These are phyloP conservation scores for Halcyon malimbica DNA, from an alignment of 2,113 vertebrate genomes.

Conservation along the genomic window DNA sequence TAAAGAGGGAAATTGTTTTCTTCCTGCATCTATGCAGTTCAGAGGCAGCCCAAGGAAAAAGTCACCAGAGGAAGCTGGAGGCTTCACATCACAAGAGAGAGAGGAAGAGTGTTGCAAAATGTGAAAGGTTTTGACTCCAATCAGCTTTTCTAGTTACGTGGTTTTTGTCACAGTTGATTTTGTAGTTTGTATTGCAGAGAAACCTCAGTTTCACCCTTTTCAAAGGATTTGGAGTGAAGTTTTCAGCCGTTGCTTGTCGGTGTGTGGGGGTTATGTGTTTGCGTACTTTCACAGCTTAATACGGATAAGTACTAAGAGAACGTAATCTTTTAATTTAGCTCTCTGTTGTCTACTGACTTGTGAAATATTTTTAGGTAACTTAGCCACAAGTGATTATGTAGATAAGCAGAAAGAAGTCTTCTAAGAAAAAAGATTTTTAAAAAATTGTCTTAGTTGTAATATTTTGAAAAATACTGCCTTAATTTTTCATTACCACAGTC, in stretches of 20 bases:
- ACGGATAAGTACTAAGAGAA: not conserved
- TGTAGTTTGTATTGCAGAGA: not conserved
- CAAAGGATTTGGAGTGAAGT: not conserved
- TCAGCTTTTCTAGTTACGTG: not conserved
- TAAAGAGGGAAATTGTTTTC: not conserved
- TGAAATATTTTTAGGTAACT: slow-evolving; percentile 51
- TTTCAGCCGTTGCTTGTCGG: not conserved
- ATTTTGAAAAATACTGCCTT: not conserved
- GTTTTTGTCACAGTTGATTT: not conserved
- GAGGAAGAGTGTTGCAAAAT: not conserved
- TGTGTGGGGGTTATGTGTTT: not conserved
- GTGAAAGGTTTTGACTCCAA: not conserved
- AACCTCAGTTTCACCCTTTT: not conserved
- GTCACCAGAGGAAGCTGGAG: not conserved
- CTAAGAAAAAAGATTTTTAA: not conserved
- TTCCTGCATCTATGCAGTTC: not conserved
- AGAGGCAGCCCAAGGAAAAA: not conserved
- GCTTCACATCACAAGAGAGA: not conserved
- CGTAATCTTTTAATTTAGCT: slow-evolving; percentile 17
- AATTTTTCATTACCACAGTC: not conserved
- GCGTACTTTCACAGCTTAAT: not conserved
- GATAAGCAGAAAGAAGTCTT: not conserved
- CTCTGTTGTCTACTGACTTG: not conserved
- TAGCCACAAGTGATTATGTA: slow-evolving; percentile 21
- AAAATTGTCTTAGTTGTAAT: not conserved